phyloP scores from a whole-genome alignment of 1,140 invertebrate species.

The Druon quercuslanigerum region DNA sequence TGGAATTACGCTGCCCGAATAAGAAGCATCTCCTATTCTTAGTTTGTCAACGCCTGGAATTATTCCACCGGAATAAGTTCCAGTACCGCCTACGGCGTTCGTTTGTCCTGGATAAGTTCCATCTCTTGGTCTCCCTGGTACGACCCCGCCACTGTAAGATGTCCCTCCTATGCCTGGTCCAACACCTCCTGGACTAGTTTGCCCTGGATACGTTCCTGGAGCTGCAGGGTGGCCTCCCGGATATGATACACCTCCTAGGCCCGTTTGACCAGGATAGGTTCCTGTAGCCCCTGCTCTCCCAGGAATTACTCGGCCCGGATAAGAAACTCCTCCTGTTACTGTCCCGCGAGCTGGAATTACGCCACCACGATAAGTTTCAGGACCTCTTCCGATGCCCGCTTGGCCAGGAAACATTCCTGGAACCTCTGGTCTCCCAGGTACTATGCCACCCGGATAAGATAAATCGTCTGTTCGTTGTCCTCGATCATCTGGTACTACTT shows the following conservation, averaged over 20 bases:
- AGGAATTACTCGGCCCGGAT: conserved; percentile 38
- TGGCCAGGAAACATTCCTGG: not conserved
- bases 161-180: too few relatives aligned
- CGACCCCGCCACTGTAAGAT: conserved; percentile 39
- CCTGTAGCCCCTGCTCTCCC: conserved; percentile 42
- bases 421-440: conserved; percentile 19
- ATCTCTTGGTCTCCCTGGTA: conserved; percentile 40
- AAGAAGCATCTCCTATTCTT: not conserved
- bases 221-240: not conserved
- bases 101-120: not conserved
- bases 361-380: not conserved
- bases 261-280: conserved; percentile 32
- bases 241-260: not conserved
- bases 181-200: not conserved
- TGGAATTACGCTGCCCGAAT: conserved; percentile 18
- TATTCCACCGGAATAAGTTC: not conserved
- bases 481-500: not conserved
- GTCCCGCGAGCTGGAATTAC: not conserved
- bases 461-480: conserved; percentile 10
- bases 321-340: conserved; percentile 31
- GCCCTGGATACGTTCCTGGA: conserved; percentile 38
- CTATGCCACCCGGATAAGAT: conserved; percentile 32
- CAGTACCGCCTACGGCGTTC: not conserved
- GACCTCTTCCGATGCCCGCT: not conserved
- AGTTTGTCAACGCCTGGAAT: not conserved